These are phyloP conservation scores for Poeciliopsis prolifica DNA, from an alignment of 2,113 vertebrate species.

Conservation along the genomic window DNA sequence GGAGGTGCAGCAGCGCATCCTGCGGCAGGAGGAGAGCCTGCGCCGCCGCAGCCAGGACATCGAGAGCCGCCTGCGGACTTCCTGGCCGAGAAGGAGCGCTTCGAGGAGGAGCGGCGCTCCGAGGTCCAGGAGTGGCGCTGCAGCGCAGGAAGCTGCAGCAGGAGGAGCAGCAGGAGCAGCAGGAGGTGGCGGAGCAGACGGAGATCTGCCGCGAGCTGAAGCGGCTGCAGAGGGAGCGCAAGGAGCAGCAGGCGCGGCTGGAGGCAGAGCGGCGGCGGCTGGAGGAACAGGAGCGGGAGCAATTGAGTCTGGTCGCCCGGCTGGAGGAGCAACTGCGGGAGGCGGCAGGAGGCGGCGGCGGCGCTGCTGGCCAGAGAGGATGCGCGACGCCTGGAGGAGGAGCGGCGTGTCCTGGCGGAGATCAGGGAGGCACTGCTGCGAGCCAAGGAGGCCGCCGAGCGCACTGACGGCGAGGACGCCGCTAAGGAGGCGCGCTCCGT, in stretches of 20 bases:
- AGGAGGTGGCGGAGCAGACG: constrained; percentile 80
- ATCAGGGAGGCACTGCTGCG: constrained; percentile 86
- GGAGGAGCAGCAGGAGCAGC: constrained; percentile 76
- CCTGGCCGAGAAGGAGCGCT: constrained; percentile 91
- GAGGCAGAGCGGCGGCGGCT: constrained; percentile 85
- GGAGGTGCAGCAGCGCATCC: constrained; percentile 90
- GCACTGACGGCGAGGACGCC: constrained; percentile 75
- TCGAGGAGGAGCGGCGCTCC: constrained; percentile 84
- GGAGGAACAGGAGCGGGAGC: constrained; percentile 89
- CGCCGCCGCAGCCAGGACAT: constrained; percentile 90
- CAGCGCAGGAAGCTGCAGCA: constrained; percentile 76
- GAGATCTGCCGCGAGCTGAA: constrained; percentile 90
- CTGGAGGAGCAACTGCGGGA: constrained; percentile 91
- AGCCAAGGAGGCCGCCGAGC: constrained; percentile 81
- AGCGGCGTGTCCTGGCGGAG: constrained; percentile 83
- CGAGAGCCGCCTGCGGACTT: constrained; percentile 91
- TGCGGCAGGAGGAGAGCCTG: constrained; percentile 89
- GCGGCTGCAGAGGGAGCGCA: constrained; percentile 86
- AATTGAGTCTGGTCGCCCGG: constrained; percentile 84
- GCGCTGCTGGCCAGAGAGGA: constrained; percentile 80
- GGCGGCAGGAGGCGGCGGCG: constrained; percentile 81
- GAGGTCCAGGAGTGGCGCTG: constrained; percentile 78
- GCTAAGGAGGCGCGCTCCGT: constrained; percentile 67
- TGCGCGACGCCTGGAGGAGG: constrained; percentile 82
- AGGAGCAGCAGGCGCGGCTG: constrained; percentile 84